Evolutionary conservation across 2,113 vertebrate species (phyloP).

Genomic region (Lanius collurio): DNA sequence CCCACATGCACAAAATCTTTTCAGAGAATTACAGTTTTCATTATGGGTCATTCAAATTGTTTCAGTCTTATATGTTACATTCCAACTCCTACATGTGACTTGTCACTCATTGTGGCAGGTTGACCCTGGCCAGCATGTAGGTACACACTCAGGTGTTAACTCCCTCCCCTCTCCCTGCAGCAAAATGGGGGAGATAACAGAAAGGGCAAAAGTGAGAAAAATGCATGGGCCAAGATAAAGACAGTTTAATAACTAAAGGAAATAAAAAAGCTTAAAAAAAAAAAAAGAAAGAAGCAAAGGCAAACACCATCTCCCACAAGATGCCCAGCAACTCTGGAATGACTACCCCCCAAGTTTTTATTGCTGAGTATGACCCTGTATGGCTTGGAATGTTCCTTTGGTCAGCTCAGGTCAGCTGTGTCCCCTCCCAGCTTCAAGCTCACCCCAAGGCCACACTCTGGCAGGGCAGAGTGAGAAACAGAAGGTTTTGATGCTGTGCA

Average conservation of each 20-base stretch:
- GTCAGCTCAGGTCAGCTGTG: neutral
- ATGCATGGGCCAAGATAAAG: neutral
- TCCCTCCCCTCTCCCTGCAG: neutral
- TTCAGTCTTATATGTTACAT: neutral
- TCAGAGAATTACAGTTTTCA: neutral
- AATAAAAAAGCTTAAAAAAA: neutral
- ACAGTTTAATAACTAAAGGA: neutral
- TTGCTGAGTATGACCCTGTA: neutral
- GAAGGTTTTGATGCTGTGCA: neutral
- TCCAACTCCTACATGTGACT: neutral
- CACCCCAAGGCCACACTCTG: neutral
- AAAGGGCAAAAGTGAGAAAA: neutral
- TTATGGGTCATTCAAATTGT: neutral
- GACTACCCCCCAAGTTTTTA: neutral
- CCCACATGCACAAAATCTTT: neutral
- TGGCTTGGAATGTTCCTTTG: neutral
- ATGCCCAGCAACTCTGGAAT: neutral
- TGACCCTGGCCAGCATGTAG: neutral
- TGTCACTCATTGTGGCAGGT: neutral
- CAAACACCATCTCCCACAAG: neutral
- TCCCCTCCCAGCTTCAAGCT: neutral
- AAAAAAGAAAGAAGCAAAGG: neutral
- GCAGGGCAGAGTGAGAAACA: neutral
- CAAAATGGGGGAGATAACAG: fast-evolving
- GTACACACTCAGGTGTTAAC: neutral